These are phyloP conservation scores for Dolichallabes microphthalmus DNA, from an alignment of 2,113 vertebrate genomes.

Conservation along the genomic window DNA sequence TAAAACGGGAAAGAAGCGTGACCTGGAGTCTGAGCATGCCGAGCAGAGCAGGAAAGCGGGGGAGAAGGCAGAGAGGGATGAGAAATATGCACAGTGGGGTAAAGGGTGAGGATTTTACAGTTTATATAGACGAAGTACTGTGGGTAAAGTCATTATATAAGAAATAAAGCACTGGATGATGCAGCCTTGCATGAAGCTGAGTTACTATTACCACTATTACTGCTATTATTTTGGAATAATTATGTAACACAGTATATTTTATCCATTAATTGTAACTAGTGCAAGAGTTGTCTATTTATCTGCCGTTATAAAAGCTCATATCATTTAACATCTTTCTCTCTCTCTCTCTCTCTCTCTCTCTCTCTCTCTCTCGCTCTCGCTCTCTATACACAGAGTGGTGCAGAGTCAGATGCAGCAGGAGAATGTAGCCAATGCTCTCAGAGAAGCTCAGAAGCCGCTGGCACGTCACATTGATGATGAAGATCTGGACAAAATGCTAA, in stretches of 20 bases:
- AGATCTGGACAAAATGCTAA: slow-evolving; percentile 89
- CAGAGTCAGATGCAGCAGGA: slow-evolving; percentile 87
- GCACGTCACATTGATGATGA: slow-evolving; percentile 87
- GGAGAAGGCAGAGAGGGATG: slow-evolving; percentile 78
- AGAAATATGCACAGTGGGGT: slow-evolving; percentile 91
- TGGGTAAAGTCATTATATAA: neutral
- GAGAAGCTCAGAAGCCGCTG: slow-evolving; percentile 89
- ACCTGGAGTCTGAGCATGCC: slow-evolving; percentile 81
- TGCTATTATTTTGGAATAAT: neutral
- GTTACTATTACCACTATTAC: neutral
- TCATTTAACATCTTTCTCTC: neutral
- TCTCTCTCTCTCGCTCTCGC: neutral
- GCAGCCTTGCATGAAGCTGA: neutral
- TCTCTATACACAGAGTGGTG: slow-evolving; percentile 75
- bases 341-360: neutral
- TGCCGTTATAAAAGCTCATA: neutral
- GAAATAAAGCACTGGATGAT: neutral
- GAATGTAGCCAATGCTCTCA: slow-evolving; percentile 82
- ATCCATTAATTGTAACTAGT: neutral
- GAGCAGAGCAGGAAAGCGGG: slow-evolving; percentile 79
- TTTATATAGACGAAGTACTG: neutral
- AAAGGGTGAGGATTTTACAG: slow-evolving; percentile 78
- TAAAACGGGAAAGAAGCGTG: slow-evolving; percentile 83
- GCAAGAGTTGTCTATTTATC: neutral
- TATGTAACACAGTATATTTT: neutral